phyloP scores from a whole-genome alignment of 2,888 invertebrate genomes.

The Perdita meconis region DNA sequence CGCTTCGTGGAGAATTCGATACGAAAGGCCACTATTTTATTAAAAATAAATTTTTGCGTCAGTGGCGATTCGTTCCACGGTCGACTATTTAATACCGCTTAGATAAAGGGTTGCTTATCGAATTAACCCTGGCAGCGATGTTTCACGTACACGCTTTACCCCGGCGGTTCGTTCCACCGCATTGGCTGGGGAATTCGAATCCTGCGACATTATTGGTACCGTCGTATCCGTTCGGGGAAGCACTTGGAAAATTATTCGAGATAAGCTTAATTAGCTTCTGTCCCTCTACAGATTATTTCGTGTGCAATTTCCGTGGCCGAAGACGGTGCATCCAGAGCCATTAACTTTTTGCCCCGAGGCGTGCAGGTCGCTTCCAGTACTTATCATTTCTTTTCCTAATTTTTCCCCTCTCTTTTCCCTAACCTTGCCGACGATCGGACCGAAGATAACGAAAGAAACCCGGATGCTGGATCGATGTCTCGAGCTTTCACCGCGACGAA shows the following conservation, averaged over 20 bases:
- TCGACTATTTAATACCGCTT: constrained; percentile 26
- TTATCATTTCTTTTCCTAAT: neutral
- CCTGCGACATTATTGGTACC: constrained; percentile 3
- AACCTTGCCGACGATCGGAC: neutral
- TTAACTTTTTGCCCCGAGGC: neutral
- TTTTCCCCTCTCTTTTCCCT: neutral
- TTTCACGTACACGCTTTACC: constrained; percentile 26
- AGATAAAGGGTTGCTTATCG: constrained; percentile 34
- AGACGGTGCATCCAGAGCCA: neutral
- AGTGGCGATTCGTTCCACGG: neutral
- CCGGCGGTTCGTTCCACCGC: constrained; percentile 1
- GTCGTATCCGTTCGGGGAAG: neutral
- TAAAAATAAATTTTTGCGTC: too few relatives aligned
- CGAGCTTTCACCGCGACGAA: constrained; percentile 13
- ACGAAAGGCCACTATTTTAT: too few relatives aligned
- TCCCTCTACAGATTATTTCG: neutral
- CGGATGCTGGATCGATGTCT: constrained; percentile 38
- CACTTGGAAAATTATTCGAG: neutral
- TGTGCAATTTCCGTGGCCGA: neutral
- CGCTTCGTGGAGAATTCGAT: neutral
- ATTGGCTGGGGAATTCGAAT: constrained; percentile 1
- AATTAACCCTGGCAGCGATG: constrained; percentile 29
- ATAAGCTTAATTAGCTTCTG: constrained; percentile 14
- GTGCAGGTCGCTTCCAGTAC: neutral
- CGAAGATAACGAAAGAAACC: too few relatives aligned